These are phyloP conservation scores for Amblyraja radiata DNA, from an alignment of 2,797 vertebrate genomes.

Conservation along the genomic window DNA sequence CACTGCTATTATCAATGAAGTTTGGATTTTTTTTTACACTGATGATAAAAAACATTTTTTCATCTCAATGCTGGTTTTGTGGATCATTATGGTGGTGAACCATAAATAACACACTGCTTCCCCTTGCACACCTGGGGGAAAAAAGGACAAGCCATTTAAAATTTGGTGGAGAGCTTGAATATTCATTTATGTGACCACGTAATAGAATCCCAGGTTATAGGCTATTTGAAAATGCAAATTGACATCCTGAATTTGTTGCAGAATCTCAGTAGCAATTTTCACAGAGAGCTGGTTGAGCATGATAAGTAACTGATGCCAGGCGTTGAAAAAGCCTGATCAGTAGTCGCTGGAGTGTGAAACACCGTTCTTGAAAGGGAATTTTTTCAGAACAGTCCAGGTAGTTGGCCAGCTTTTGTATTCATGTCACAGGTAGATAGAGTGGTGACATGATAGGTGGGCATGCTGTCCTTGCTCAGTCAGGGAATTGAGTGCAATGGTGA, in stretches of 20 bases:
- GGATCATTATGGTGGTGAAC: background rate
- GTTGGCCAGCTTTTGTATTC: background rate
- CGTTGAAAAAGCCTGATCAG: background rate
- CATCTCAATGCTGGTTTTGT: background rate
- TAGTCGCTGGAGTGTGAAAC: background rate
- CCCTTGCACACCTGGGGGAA: background rate
- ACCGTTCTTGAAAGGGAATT: background rate
- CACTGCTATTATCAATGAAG: background rate
- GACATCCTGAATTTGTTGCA: background rate
- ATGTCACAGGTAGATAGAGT: too few species aligned
- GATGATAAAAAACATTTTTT: background rate
- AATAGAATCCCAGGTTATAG: background rate
- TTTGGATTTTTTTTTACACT: background rate
- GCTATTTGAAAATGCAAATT: background rate
- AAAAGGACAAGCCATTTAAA: background rate
- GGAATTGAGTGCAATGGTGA: too few species aligned
- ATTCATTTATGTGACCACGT: background rate
- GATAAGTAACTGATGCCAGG: background rate
- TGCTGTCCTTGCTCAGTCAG: too few species aligned
- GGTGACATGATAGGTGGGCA: too few species aligned
- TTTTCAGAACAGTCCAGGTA: background rate
- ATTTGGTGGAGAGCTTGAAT: background rate
- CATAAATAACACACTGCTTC: background rate
- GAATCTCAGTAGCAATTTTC: background rate
- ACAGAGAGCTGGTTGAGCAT: background rate